Evolutionary conservation across 2,797 vertebrate species (phyloP).

Genomic region (Rachycentron canadum): DNA sequence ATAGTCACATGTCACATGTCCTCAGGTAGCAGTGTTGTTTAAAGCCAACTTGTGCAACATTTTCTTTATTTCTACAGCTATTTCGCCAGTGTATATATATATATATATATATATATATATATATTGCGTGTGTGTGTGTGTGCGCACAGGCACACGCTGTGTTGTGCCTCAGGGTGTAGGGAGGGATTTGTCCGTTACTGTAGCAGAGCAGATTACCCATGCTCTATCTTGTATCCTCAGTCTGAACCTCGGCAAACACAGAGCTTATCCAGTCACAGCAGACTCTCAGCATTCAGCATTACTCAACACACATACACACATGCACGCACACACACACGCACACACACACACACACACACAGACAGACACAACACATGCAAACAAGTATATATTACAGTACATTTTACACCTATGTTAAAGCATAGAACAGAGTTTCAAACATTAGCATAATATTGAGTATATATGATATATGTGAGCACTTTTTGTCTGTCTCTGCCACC

Average conservation of each 20-base stretch:
- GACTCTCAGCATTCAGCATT: slow-evolving; percentile 50
- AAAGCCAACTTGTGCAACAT: background rate
- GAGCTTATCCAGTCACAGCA: slow-evolving; percentile 68
- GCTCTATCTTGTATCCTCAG: slow-evolving; percentile 58
- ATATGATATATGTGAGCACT: slow-evolving; percentile 26
- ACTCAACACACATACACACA: slow-evolving; percentile 32
- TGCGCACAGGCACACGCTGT: background rate
- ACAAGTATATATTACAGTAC: background rate
- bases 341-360: background rate
- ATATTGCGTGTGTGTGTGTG: background rate
- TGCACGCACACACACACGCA: slow-evolving; percentile 19
- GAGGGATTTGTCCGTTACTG: slow-evolving; percentile 53
- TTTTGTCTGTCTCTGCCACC: slow-evolving; percentile 16
- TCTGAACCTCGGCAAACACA: slow-evolving; percentile 67
- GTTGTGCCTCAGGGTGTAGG: background rate
- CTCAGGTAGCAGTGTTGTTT: background rate
- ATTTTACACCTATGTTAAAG: slow-evolving; percentile 9
- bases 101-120: background rate
- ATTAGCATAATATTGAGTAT: slow-evolving; percentile 55
- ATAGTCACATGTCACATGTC: background rate
- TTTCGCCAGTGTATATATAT: background rate
- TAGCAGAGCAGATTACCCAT: slow-evolving; percentile 59
- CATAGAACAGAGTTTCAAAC: slow-evolving; percentile 37
- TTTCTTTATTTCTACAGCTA: slow-evolving; percentile 8
- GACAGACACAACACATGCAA: slow-evolving; percentile 14